Conservation (phyloP, 2,888 invertebrate genomes). For the Calliphora vomitoria region DNA sequence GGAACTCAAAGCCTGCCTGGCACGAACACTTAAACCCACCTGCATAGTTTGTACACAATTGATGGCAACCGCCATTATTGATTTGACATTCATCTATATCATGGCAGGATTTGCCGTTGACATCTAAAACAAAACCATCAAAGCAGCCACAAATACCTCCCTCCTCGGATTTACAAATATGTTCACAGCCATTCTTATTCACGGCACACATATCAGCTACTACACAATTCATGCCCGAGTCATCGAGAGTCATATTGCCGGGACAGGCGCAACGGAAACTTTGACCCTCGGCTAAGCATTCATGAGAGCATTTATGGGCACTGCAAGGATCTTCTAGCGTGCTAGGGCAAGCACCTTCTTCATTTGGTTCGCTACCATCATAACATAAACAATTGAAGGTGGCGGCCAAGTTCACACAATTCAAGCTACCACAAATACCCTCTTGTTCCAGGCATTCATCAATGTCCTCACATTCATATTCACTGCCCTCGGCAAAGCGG, state of each 20-base stretch:
- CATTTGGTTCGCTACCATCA: conserved; percentile 83
- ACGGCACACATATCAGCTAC: conserved; percentile 84
- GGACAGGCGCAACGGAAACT: conserved; percentile 83
- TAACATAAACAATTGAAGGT: conserved; percentile 86
- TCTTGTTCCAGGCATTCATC: conserved; percentile 85
- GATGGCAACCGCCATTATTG: conserved; percentile 84
- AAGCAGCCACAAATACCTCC: conserved; percentile 84
- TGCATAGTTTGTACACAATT: conserved; percentile 84
- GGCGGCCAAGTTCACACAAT: conserved; percentile 85
- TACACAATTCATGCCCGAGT: conserved; percentile 84
- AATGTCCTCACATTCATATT: conserved; percentile 83
- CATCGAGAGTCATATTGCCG: conserved; percentile 83
- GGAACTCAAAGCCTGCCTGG: conserved; percentile 83
- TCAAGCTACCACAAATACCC: conserved; percentile 77
- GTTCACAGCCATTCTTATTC: conserved; percentile 87
- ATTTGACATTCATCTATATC: conserved; percentile 86
- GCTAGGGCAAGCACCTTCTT: conserved; percentile 78
- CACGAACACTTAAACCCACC: conserved; percentile 86
- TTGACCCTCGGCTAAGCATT: conserved; percentile 86
- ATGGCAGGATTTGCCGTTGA: conserved; percentile 85
- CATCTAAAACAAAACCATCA: conserved; percentile 79
- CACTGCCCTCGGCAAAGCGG: conserved; percentile 73
- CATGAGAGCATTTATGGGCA: conserved; percentile 86
- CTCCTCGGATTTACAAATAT: conserved; percentile 85
- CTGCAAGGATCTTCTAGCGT: conserved; percentile 85